phyloP scores from a whole-genome alignment of 37 sponge, comb jelly and placozoan species.

The Corticium candelabrum region DNA sequence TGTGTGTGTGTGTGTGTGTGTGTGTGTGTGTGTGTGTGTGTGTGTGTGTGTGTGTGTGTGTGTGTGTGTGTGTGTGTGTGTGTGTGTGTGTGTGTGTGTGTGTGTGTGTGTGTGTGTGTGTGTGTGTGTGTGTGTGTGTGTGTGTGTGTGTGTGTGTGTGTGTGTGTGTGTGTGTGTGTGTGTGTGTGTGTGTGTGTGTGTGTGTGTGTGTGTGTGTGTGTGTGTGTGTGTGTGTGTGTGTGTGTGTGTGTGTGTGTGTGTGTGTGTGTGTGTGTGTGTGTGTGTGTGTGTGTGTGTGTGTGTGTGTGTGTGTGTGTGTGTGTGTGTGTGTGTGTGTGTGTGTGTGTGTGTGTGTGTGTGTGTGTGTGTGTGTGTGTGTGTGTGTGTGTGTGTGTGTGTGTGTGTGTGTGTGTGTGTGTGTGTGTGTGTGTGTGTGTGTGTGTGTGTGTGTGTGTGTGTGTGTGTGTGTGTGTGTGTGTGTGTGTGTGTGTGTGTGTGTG shows the following conservation, averaged over 20 bases:
- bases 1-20: slow-evolving; percentile 5
- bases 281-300: slow-evolving; percentile 5
- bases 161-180: slow-evolving; percentile 5
- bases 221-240: slow-evolving; percentile 5
- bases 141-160: slow-evolving; percentile 5
- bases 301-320: slow-evolving; percentile 5
- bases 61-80: slow-evolving; percentile 5
- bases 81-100: slow-evolving; percentile 5
- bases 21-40: slow-evolving; percentile 5
- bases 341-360: slow-evolving; percentile 5
- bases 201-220: slow-evolving; percentile 5
- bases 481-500: slow-evolving; percentile 5
- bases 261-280: slow-evolving; percentile 5
- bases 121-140: slow-evolving; percentile 5
- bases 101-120: slow-evolving; percentile 5
- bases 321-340: slow-evolving; percentile 5
- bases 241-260: slow-evolving; percentile 5
- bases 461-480: slow-evolving; percentile 5
- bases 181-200: slow-evolving; percentile 5
- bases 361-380: slow-evolving; percentile 5
- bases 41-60: slow-evolving; percentile 5
- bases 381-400: slow-evolving; percentile 5
- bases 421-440: slow-evolving; percentile 5
- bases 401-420: slow-evolving; percentile 5
- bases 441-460: slow-evolving; percentile 5